Evolutionary conservation across 2,113 vertebrate species (phyloP).

Genomic region (Malaclemys terrapin): DNA sequence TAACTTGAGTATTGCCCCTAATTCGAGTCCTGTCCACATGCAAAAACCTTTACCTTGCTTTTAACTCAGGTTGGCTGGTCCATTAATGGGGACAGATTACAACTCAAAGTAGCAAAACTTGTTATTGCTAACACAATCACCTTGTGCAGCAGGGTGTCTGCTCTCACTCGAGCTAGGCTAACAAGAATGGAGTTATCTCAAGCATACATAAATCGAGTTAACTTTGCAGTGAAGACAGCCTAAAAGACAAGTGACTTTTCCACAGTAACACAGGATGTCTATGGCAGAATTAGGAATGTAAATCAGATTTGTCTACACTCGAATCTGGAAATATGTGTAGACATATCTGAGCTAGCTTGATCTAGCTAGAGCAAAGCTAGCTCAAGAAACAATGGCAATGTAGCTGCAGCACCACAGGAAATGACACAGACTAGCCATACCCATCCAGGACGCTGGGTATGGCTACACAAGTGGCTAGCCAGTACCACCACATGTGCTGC

Average conservation of each 20-base stretch:
- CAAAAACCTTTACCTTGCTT: background rate
- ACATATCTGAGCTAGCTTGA: background rate
- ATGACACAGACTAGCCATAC: background rate
- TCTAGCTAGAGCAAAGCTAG: background rate
- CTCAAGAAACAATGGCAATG: background rate
- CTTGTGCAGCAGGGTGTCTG: background rate
- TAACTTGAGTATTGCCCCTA: background rate
- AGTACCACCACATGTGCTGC: background rate
- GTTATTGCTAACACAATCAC: background rate
- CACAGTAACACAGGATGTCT: background rate
- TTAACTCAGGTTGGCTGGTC: background rate
- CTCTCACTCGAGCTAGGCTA: background rate
- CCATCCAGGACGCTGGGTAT: background rate
- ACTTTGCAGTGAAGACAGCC: background rate
- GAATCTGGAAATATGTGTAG: background rate
- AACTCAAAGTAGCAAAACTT: background rate
- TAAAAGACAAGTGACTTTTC: background rate
- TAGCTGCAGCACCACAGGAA: background rate
- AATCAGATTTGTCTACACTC: background rate
- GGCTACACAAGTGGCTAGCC: background rate
- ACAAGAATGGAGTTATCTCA: background rate
- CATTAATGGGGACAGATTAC: background rate
- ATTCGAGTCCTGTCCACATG: background rate
- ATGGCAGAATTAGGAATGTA: background rate
- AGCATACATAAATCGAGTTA: background rate